phyloP scores from a whole-genome alignment of 2,888 invertebrate species.

The Platypus cylindrus region DNA sequence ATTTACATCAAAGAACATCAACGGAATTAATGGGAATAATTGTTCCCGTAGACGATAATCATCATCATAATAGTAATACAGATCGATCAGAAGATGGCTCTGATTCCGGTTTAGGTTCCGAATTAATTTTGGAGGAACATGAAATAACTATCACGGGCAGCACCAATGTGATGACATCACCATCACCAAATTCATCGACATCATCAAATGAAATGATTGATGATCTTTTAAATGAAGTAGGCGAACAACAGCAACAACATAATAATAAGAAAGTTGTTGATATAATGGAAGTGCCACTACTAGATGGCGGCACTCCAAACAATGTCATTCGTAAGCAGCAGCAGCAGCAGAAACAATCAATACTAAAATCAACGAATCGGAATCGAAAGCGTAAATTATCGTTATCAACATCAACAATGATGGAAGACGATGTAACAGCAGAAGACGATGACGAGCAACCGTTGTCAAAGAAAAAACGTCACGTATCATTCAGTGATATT shows the following conservation, averaged over 20 bases:
- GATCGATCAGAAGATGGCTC: slow-evolving; percentile 67
- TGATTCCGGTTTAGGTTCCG: slow-evolving; percentile 72
- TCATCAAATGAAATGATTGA: slow-evolving; percentile 40
- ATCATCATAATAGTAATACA: too few species aligned
- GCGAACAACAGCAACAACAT: slow-evolving; percentile 17
- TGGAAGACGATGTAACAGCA: too few species aligned
- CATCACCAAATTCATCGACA: slow-evolving; percentile 18
- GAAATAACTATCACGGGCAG: too few species aligned
- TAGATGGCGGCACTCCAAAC: slow-evolving; percentile 2
- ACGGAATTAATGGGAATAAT: too few species aligned
- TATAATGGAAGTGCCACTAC: background rate
- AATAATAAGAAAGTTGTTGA: slow-evolving; percentile 11
- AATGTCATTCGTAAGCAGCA: too few species aligned
- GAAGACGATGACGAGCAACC: slow-evolving; percentile 36
- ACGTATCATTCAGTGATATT: slow-evolving; percentile 81
- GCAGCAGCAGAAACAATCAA: slow-evolving; percentile 9
- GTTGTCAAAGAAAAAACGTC: slow-evolving; percentile 58
- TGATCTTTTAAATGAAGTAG: slow-evolving; percentile 37
- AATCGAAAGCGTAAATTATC: slow-evolving; percentile 55
- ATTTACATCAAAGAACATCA: too few species aligned
- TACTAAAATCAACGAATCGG: slow-evolving; percentile 38
- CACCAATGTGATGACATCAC: too few species aligned
- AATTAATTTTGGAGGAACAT: slow-evolving; percentile 49
- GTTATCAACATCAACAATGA: too few species aligned
- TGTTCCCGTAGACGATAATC: too few species aligned